These are phyloP conservation scores for Aythya fuligula DNA, from an alignment of 2,797 vertebrate genomes.

Conservation along the genomic window DNA sequence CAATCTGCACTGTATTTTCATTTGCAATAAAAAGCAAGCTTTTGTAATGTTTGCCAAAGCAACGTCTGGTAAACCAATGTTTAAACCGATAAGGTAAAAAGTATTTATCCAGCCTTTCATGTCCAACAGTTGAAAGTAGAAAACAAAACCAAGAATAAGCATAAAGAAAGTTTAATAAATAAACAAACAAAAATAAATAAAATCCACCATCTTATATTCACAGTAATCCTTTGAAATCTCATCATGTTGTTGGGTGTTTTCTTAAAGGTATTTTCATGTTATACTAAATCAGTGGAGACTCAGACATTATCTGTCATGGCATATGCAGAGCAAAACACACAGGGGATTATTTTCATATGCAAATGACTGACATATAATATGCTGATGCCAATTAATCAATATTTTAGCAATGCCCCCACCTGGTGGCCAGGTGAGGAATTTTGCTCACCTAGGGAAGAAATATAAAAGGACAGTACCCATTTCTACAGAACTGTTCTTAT, in stretches of 20 bases:
- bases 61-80: background rate
- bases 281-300: background rate
- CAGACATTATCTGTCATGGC: background rate
- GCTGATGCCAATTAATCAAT: background rate
- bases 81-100: background rate
- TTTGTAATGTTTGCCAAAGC: background rate
- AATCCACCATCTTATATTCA: background rate
- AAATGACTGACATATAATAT: background rate
- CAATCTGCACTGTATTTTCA: background rate
- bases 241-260: background rate
- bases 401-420: constrained; percentile 47
- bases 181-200: too few relatives aligned
- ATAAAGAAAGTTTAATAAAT: background rate
- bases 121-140: background rate
- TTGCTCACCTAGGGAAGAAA: background rate
- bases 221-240: background rate
- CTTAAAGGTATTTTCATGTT: background rate
- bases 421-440: constrained; percentile 54
- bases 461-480: background rate
- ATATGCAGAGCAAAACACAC: background rate
- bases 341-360: background rate
- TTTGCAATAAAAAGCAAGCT: background rate
- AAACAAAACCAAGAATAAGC: background rate
- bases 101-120: background rate
- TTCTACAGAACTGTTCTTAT: background rate